Evolutionary conservation across 2,113 vertebrate genomes (phyloP), one percentile per base, ranked within the genome.

Genomic region (Protobothrops mucrosquamatus): DNA sequence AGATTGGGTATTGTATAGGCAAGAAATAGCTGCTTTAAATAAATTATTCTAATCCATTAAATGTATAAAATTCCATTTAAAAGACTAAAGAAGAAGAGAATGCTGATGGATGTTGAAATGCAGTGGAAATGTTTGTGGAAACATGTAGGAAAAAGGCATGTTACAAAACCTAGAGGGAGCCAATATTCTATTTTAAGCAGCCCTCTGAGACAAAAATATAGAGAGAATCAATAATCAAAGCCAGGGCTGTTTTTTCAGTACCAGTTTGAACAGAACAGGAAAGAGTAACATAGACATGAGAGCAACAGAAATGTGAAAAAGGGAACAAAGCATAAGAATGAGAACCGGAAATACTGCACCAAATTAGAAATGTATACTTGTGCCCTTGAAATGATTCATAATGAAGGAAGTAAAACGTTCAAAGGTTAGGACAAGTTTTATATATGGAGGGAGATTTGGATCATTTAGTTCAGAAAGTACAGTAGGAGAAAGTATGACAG

Each of bases 401-500:
- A 81, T 92, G 8, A 7, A 6, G 85, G 55, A 74, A 92, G 88
- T 39, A 91, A 14, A 26, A 29, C 18, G 14, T 18, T 55, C n/a
- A 93, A 95, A 91, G 23, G 15, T 94, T 90, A 94, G 90, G 3
- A 6, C 34, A 91, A 14, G 4, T 1, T 92, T 94, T 96, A 24
- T 85, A 93, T 95, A 87, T 74, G n/a, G 92, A 91, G 56, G 5
- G 4, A 14, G 54, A 90, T 95, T 93, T 94, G 90, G n/a, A 20
- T 92, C 0, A 90, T 92, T 92, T 94, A 85, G 54, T 93, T 94
- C 88, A 34, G 26, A 92, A 59, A 93, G 85, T 91, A 89, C 59
- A 87, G 2, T 93, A 85, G 94, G 74, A n/a, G 48, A 7, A 61
- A 85, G 87, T 24, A 87, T 92, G 29, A n/a, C 18, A 91, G 81